Conservation (phyloP, 2,888 invertebrate genomes). For the Timema podura region DNA sequence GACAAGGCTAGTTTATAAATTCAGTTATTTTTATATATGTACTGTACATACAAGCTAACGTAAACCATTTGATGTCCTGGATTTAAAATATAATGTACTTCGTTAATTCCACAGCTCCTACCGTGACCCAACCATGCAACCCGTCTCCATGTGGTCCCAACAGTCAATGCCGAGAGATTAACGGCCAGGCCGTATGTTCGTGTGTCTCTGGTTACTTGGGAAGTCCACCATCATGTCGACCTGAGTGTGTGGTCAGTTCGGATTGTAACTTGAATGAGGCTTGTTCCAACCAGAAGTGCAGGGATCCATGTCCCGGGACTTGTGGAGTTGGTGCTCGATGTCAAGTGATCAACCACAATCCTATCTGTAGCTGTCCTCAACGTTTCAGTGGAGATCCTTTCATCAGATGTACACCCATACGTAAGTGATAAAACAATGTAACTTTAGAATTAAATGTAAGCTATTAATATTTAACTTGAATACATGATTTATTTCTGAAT, state of each 20-base stretch:
- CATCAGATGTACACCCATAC: slow-evolving; percentile 50
- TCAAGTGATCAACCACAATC: slow-evolving; percentile 39
- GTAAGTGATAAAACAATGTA: no score
- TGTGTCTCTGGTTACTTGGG: slow-evolving; percentile 63
- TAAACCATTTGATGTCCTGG: no score
- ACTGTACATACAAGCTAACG: no score
- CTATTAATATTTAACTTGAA: no score
- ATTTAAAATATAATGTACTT: slow-evolving; percentile 12
- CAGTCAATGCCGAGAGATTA: slow-evolving; percentile 69
- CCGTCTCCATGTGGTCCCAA: slow-evolving; percentile 74
- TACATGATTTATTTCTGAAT: no score
- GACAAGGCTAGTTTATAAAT: no score
- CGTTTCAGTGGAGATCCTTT: slow-evolving; percentile 69
- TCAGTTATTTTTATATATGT: background rate
- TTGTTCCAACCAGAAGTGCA: slow-evolving; percentile 40
- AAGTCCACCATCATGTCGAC: slow-evolving; percentile 50
- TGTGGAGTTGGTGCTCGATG: slow-evolving; percentile 42
- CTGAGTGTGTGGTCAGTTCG: slow-evolving; percentile 37
- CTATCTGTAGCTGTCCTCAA: slow-evolving; percentile 39
- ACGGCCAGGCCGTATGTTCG: slow-evolving; percentile 67
- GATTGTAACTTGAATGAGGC: slow-evolving; percentile 38
- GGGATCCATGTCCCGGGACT: slow-evolving; percentile 39
- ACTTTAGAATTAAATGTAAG: no score
- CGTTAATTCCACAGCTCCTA: slow-evolving; percentile 40
- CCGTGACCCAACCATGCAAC: slow-evolving; percentile 57